These are phyloP conservation scores for Heterocephalus glaber DNA, from an alignment of 2,113 vertebrate genomes.

Conservation along the genomic window DNA sequence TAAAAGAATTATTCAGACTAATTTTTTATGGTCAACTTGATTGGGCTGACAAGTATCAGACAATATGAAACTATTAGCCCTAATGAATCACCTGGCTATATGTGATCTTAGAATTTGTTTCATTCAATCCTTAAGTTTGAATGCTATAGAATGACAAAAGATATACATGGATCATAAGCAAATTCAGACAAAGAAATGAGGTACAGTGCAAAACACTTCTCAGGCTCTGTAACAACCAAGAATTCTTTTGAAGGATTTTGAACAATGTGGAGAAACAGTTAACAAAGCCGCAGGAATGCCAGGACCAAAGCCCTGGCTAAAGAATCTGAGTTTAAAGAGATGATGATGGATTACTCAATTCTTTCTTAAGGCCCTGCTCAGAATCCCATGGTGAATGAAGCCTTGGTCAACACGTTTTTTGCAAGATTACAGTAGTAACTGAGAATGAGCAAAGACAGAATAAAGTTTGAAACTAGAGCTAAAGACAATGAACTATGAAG, in stretches of 20 bases:
- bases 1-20: slow-evolving; percentile 21
- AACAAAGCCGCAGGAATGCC: slow-evolving; percentile 79
- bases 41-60: not conserved
- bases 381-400: slow-evolving; percentile 60
- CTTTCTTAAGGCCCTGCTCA: slow-evolving; percentile 71
- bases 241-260: slow-evolving; percentile 78
- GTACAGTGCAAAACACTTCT: slow-evolving; percentile 8
- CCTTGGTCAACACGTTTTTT: slow-evolving; percentile 59
- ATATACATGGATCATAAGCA: not conserved
- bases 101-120: slow-evolving; percentile 24
- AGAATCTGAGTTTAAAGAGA: slow-evolving; percentile 77
- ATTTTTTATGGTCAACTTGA: not conserved
- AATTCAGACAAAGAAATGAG: slow-evolving; percentile 46
- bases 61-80: not conserved
- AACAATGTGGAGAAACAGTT: slow-evolving; percentile 76
- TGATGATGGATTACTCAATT: slow-evolving; percentile 79
- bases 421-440: slow-evolving; percentile 49
- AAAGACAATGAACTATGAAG: slow-evolving; percentile 71
- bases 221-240: slow-evolving; percentile 53
- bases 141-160: slow-evolving; percentile 12
- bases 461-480: slow-evolving; percentile 69
- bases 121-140: not conserved
- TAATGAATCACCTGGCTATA: slow-evolving; percentile 6
- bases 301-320: slow-evolving; percentile 64
- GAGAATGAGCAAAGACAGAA: slow-evolving; percentile 70